Percentiles rank a stretch among this genome's conserved stretches.
These are phyloP conservation scores for Sipunculus nudus DNA, from an alignment of 2,888 invertebrate species.

Conservation along the genomic window DNA sequence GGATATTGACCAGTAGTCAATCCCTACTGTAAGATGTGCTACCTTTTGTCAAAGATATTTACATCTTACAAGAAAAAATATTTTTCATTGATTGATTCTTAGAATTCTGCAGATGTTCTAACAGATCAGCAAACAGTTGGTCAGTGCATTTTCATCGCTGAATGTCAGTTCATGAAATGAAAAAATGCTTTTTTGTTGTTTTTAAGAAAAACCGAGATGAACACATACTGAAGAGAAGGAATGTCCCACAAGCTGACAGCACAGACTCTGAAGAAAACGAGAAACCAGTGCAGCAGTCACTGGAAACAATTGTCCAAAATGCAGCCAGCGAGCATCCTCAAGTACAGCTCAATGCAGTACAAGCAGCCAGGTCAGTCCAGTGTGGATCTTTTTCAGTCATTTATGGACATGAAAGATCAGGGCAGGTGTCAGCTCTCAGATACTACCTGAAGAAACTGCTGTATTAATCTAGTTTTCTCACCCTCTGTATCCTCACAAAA, in stretches of 20 bases:
- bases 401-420: neutral
- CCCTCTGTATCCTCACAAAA: too few relatives aligned
- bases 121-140: neutral
- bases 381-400: neutral
- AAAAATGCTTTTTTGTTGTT: slow-evolving; percentile 6
- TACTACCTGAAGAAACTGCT: too few relatives aligned
- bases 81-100: neutral
- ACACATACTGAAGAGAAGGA: slow-evolving; percentile 92
- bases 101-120: neutral
- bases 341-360: slow-evolving; percentile 89
- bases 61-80: neutral
- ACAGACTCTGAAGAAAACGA: slow-evolving; percentile 71
- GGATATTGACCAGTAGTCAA: too few relatives aligned
- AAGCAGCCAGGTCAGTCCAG: slow-evolving; percentile 76
- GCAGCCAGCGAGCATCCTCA: slow-evolving; percentile 82
- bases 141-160: neutral
- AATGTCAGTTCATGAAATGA: neutral
- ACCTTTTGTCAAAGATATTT: neutral
- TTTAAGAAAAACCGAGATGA: slow-evolving; percentile 91
- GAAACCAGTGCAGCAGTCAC: slow-evolving; percentile 61
- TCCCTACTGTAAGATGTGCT: too few relatives aligned
- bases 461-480: too few relatives aligned
- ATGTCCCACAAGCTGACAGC: slow-evolving; percentile 91
- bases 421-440: neutral
- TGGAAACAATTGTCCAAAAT: slow-evolving; percentile 85